phyloP scores from a whole-genome alignment of 2,888 invertebrate species.

The Phengaris alcon region DNA sequence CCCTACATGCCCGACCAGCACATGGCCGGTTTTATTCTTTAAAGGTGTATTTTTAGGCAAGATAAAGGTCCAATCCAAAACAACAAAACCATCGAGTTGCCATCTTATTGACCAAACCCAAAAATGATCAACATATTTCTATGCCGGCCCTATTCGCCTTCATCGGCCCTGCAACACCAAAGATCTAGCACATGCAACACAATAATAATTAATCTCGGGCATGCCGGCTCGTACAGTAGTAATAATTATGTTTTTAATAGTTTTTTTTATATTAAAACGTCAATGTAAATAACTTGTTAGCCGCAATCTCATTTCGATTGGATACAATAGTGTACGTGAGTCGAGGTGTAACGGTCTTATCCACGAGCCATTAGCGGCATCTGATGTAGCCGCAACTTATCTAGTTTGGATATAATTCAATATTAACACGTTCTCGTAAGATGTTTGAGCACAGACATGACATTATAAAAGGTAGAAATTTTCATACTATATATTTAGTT shows the following conservation, averaged over 20 bases:
- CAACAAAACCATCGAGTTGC: too few species aligned
- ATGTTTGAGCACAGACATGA: background rate
- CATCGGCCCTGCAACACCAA: background rate
- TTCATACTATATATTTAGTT: background rate
- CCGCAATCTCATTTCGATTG: slow-evolving; percentile 80
- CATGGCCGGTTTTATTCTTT: too few species aligned
- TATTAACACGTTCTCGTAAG: slow-evolving; percentile 19
- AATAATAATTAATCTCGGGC: slow-evolving; percentile 70
- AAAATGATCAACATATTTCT: too few species aligned
- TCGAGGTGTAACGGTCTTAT: slow-evolving; percentile 79
- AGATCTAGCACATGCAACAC: slow-evolving; percentile 57
- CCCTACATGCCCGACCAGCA: too few species aligned
- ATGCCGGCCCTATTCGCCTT: too few species aligned
- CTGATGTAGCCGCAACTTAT: slow-evolving; percentile 47
- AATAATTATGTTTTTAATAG: slow-evolving; percentile 79
- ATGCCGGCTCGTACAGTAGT: slow-evolving; percentile 70
- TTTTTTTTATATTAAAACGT: slow-evolving; percentile 80
- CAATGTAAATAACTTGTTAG: slow-evolving; percentile 81
- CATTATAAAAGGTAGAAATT: background rate
- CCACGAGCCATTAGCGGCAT: slow-evolving; percentile 63
- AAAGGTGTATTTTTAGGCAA: too few species aligned
- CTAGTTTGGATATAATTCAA: slow-evolving; percentile 35
- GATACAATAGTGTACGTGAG: slow-evolving; percentile 80
- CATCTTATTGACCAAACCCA: too few species aligned
- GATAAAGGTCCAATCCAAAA: too few species aligned